phyloP scores from a whole-genome alignment of 23 tunicate genomes.

The Corella eumyota region DNA sequence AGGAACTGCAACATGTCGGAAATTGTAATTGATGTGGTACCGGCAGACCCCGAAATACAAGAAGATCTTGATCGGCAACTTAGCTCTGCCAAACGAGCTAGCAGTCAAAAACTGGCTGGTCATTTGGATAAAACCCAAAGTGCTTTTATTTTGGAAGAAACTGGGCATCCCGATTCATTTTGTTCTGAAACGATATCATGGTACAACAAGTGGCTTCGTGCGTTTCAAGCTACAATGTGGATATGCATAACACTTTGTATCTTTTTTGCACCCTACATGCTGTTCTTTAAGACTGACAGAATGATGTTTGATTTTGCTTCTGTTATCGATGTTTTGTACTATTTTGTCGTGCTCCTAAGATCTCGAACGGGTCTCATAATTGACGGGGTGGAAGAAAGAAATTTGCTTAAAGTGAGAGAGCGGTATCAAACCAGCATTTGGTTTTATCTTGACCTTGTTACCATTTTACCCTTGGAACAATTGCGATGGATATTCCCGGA shows the following conservation, averaged over 20 bases:
- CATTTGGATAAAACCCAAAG: slow-evolving; percentile 23
- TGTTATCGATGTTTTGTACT: slow-evolving; percentile 47
- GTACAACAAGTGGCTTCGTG: slow-evolving; percentile 44
- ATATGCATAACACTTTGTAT: slow-evolving; percentile 30
- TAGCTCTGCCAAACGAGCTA: slow-evolving; percentile 10
- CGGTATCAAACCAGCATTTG: slow-evolving; percentile 64
- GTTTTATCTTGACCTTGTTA: slow-evolving; percentile 51
- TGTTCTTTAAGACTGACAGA: slow-evolving; percentile 32
- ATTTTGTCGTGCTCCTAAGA: slow-evolving; percentile 47
- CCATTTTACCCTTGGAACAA: slow-evolving; percentile 34
- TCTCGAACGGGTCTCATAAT: slow-evolving; percentile 66
- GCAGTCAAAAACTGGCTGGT: slow-evolving; percentile 23
- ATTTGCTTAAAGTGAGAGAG: slow-evolving; percentile 36
- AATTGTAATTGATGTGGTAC: too few relatives aligned
- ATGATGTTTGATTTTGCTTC: slow-evolving; percentile 14
- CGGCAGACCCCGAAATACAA: background rate
- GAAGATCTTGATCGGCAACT: slow-evolving; percentile 32
- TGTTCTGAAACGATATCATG: slow-evolving; percentile 51
- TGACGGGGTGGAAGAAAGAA: slow-evolving; percentile 77
- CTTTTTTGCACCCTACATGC: slow-evolving; percentile 55
- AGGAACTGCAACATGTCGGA: too few relatives aligned
- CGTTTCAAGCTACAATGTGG: slow-evolving; percentile 36
- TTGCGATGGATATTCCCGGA: slow-evolving; percentile 27
- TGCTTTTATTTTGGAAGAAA: slow-evolving; percentile 34
- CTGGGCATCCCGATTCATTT: slow-evolving; percentile 45